Conservation (phyloP, 2,113 vertebrate species). For the Aptenodytes forsteri region DNA sequence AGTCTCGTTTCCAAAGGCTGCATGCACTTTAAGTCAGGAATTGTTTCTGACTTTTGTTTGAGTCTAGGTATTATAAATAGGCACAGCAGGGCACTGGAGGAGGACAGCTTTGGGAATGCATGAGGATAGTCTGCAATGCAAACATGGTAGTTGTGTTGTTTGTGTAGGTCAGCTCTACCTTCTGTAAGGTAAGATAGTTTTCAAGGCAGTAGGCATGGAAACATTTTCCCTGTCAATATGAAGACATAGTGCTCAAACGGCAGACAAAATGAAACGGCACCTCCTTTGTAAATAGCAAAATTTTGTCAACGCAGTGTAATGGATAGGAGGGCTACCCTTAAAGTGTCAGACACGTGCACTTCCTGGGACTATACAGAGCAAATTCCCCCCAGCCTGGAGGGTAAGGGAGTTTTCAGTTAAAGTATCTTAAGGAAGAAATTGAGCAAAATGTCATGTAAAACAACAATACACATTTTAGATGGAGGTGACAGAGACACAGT, state of each 20-base stretch:
- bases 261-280: background rate
- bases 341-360: accelerated
- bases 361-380: background rate
- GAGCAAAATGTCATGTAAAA: background rate
- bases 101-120: background rate
- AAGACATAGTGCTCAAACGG: background rate
- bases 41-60: background rate
- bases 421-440: background rate
- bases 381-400: background rate
- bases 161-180: background rate
- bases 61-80: background rate
- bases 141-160: background rate
- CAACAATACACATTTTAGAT: background rate
- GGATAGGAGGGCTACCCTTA: background rate
- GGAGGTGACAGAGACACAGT: background rate
- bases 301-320: background rate
- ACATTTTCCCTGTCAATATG: background rate
- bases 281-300: background rate
- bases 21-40: background rate
- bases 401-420: background rate
- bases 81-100: background rate
- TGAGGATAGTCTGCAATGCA: background rate
- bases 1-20: background rate
- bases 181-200: background rate
- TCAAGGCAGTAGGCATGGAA: background rate